Percentiles rank a stretch among this genome's conserved stretches.
Conservation (phyloP, 2,888 invertebrate genomes). For the Phrixothrix hirtus region DNA sequence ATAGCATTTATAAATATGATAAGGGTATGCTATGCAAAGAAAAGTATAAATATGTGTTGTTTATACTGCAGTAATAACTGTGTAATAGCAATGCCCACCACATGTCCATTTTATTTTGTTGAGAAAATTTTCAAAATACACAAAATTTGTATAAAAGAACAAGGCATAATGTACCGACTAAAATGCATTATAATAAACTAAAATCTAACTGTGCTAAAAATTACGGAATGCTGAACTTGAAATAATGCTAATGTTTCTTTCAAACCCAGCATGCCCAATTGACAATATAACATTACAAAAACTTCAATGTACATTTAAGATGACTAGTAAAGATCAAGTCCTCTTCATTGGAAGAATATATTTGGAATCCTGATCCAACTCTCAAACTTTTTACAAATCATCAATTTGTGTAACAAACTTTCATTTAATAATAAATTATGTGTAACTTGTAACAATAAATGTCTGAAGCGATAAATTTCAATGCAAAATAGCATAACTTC, state of each 20-base stretch:
- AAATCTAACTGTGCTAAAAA: slow-evolving; percentile 39
- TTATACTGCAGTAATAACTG: slow-evolving; percentile 16
- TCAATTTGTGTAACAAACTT: slow-evolving; percentile 21
- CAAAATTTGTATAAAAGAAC: slow-evolving; percentile 22
- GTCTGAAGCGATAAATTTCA: slow-evolving; percentile 9
- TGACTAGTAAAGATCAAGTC: slow-evolving; percentile 56
- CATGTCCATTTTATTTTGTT: slow-evolving; percentile 10
- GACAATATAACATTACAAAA: slow-evolving; percentile 48
- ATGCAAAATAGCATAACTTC: slow-evolving; percentile 7
- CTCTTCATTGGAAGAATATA: slow-evolving; percentile 38
- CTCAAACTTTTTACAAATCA: slow-evolving; percentile 20
- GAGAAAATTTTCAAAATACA: slow-evolving; percentile 12
- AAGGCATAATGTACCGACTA: slow-evolving; percentile 38
- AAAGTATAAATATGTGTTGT: slow-evolving; percentile 20
- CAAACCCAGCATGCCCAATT: slow-evolving; percentile 23
- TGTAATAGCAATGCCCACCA: slow-evolving; percentile 16
- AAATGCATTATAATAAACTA: slow-evolving; percentile 39
- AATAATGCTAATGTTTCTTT: slow-evolving; percentile 2
- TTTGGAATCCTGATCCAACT: slow-evolving; percentile 40
- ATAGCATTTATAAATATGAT: slow-evolving; percentile 34
- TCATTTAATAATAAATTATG: slow-evolving; percentile 17
- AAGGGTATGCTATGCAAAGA: slow-evolving; percentile 29
- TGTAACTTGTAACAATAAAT: slow-evolving; percentile 4
- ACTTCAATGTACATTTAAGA: slow-evolving; percentile 54
- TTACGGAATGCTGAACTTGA: slow-evolving; percentile 30